Base-by-base conservation (phyloP, 2,888 invertebrate species). In the Allolobophora icterica region DNA sequence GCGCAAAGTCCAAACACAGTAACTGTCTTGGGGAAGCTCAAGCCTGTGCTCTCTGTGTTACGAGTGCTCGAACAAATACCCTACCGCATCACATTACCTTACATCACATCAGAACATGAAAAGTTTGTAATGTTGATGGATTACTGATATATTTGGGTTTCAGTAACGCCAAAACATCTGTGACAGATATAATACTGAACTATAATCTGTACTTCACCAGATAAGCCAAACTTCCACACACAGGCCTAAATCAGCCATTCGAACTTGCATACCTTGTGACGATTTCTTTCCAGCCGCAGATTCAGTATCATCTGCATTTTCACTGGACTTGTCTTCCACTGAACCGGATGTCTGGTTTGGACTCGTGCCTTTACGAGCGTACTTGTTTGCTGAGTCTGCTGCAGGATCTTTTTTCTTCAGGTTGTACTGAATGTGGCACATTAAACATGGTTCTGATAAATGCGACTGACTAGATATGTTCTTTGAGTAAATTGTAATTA, bases 381-480 rank as follows among this genome's bases (percentile, higher is more conserved):
- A 87, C 15, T 87, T 87, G 87, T 87, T 87, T 8, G 87, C 33
- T 38, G 87, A 35, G 0, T 87, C 87, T 24, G 34, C 87, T 87
- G 87, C 87, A 87, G 87, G 87, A 87, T 87, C 87, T 38, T 87
- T 87, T 38, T 87, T 87, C 87, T 87, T 87, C 34, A 87, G 87
- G 34, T 87, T 87, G 38, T 87, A 87, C 87, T 87, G 38, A 13
- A 87, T 13, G 35, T 24, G 35, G 21, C 30, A 87, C 71, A 71
- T 71, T 17, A 71, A 45, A n/a, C n/a, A 71, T 71, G 71, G 11
- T n/a, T 71, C 71, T 71, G 71, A 17, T n/a, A 71, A 71, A 30
- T 71, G n/a, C 11, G 30, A 30, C 1, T 30, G 8, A n/a, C n/a
- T n/a, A 8, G 45, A 11, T 45, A 30, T n/a, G 8, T 71, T 71